Percentiles rank a stretch among this genome's conserved stretches.
Conservation (phyloP, 2,888 invertebrate species). For the Trachelus iudaicus region DNA sequence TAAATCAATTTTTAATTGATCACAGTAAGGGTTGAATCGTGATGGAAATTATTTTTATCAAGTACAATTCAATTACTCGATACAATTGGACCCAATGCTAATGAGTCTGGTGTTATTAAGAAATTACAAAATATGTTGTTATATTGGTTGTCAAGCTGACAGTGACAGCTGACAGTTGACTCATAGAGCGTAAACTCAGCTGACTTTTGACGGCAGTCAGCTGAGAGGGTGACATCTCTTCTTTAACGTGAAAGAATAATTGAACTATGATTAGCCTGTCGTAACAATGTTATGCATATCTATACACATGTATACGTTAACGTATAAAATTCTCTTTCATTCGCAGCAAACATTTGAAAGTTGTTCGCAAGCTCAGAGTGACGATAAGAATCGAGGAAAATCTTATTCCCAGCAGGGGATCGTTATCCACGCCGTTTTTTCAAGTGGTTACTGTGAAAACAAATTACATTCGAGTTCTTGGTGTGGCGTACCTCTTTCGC, state of each 20-base stretch:
- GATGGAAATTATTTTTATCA: neutral
- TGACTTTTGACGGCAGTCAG: too few relatives aligned
- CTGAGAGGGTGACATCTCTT: too few relatives aligned
- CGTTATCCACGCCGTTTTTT: neutral
- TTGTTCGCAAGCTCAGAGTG: neutral
- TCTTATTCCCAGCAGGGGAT: neutral
- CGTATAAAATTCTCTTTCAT: neutral
- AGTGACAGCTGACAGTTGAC: too few relatives aligned
- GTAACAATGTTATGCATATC: too few relatives aligned
- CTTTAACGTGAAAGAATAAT: too few relatives aligned
- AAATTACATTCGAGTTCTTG: constrained; percentile 37
- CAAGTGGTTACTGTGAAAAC: constrained; percentile 35
- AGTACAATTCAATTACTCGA: neutral
- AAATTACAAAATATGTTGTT: too few relatives aligned
- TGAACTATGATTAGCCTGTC: too few relatives aligned
- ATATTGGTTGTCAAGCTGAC: too few relatives aligned
- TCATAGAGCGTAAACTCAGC: too few relatives aligned
- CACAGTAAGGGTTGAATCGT: neutral
- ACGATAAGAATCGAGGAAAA: neutral
- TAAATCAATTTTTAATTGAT: neutral
- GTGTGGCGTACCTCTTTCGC: constrained; percentile 1
- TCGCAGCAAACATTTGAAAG: neutral
- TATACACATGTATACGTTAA: neutral
- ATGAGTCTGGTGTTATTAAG: too few relatives aligned
- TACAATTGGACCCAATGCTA: neutral